Base-by-base conservation (phyloP, 2,797 vertebrate species). In the Scleropages formosus region DNA sequence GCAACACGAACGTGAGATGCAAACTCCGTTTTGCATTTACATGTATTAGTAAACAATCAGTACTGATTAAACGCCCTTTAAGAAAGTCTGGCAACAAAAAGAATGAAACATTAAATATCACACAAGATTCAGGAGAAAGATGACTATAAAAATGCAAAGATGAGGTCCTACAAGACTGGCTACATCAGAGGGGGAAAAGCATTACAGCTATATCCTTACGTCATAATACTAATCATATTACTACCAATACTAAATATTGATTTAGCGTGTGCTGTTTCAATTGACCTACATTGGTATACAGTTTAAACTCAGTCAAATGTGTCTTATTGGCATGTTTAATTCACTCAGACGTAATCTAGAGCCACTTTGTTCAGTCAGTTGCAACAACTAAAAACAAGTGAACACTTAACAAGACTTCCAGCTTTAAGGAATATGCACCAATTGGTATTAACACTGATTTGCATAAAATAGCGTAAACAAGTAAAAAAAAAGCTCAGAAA, bases 301-400 rank as follows among this genome's bases (percentile, higher is more conserved):
- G 69, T 69, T 53, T 69, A 15, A 22, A 49, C 46, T 26, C 67
- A 46, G 64, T 47, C 22, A 69, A 69, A 69, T 31, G 58, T 62
- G 27, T 44, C 1, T 18, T 62, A 7, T 61, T 49, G 39, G 58
- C 58, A 8, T 20, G 16, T 49, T 73, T 61, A 10, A 73, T 73
- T 59, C 56, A 8, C 27, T 47, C 31, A 46, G n/a, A n/a, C n/a
- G n/a, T 39, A 47, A 61, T 62, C 59, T 59, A 73, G 59, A 44
- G 58, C 39, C 59, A 72, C 27, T 72, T n/a, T 72, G 62, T 62
- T 59, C 8, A n/a, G 59, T 71, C 58, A 62, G 58, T 39, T 10
- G 26, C 16, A 7, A 26, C 44, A 27, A 39, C 60, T 20, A 18
- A n/a, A 16, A 18, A 4, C 20, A 58, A 72, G 31, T 8, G 20